Base-by-base conservation (phyloP, 2,797 vertebrate genomes). In the Falco concolor region DNA sequence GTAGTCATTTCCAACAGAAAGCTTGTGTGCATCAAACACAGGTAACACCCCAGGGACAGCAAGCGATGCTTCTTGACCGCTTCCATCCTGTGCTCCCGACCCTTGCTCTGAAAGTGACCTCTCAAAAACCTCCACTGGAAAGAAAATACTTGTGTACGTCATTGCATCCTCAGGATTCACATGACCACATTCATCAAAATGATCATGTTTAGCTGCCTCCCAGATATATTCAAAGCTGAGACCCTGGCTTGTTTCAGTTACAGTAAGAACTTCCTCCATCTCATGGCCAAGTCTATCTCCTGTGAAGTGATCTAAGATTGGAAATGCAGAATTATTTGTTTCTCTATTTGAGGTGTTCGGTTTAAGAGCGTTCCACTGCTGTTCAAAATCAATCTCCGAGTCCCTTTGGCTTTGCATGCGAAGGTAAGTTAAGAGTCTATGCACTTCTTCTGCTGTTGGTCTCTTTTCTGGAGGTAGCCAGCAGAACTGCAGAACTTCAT, bases 161-260 rank as follows among this genome's bases (percentile, higher is more conserved):
- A 99, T 93, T 13, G 98, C 98, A 17, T 99, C 98, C 21, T 99
- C 99, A 36, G 98, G 96, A 96, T 98, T 96, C 25, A 98, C 97
- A 13, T 93, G 98, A 34, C 96, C 89, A 24, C 97, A 98, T 87
- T 97, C 98, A 28, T 98, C 98, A 23, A 99, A 99, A 96, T 99
- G 99, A 96, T 99, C 99, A 0, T 99, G 99, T 94, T 99, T 99
- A 81, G 99, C 99, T 2, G 99, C 99, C 96, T 99, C 99, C 99
- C 99, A 99, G 53, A 99, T 98, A 6, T 99, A 99, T 90, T 99
- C 99, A 44, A 99, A 99, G 97, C 99, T 99, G 83, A 99, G 98
- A 15, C 99, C 99, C 63, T 98, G 99, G 97, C 99, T 99, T 0
- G 99, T 99, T 97, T 99, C 99, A 0, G 99, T 99, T 69, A 99